Conservation (phyloP, 1,140 invertebrate species). For the Acromyrmex charruanus region DNA sequence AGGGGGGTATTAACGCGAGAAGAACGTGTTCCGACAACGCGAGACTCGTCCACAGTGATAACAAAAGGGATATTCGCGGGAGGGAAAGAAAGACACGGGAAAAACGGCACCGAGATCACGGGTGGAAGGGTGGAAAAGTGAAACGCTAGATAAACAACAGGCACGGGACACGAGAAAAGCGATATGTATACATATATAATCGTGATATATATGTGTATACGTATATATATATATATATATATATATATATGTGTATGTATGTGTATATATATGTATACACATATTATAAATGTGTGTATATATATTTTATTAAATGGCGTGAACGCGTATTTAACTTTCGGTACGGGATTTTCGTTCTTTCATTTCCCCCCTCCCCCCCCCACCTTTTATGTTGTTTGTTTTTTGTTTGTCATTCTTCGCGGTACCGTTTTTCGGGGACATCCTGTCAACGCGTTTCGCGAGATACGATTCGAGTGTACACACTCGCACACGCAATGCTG, state of each 20-base stretch:
- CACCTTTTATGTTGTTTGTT: slow-evolving; percentile 18
- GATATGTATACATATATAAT: slow-evolving; percentile 51
- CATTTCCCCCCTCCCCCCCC: not conserved
- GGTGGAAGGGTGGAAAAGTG: not conserved
- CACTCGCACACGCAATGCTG: slow-evolving; percentile 57
- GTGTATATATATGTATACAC: not conserved
- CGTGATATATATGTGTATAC: slow-evolving; percentile 15
- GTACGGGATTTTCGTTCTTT: slow-evolving; percentile 39
- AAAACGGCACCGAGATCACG: slow-evolving; percentile 49
- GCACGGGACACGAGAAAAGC: slow-evolving; percentile 13
- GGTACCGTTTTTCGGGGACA: slow-evolving; percentile 49
- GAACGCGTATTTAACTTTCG: slow-evolving; percentile 43
- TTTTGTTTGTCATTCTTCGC: slow-evolving; percentile 33
- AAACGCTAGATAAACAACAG: slow-evolving; percentile 9
- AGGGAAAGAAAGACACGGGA: slow-evolving; percentile 17
- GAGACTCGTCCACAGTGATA: slow-evolving; percentile 54
- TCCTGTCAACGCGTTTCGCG: slow-evolving; percentile 44
- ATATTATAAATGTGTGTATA: not conserved
- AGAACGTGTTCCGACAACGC: slow-evolving; percentile 53
- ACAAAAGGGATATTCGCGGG: slow-evolving; percentile 12
- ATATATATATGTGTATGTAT: not conserved
- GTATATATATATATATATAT: no score
- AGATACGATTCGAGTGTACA: slow-evolving; percentile 40
- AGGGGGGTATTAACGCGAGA: slow-evolving; percentile 37
- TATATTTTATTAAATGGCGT: slow-evolving; percentile 46